These are phyloP conservation scores for Australoheros scitulus DNA, from an alignment of 2,113 vertebrate genomes.

Conservation along the genomic window DNA sequence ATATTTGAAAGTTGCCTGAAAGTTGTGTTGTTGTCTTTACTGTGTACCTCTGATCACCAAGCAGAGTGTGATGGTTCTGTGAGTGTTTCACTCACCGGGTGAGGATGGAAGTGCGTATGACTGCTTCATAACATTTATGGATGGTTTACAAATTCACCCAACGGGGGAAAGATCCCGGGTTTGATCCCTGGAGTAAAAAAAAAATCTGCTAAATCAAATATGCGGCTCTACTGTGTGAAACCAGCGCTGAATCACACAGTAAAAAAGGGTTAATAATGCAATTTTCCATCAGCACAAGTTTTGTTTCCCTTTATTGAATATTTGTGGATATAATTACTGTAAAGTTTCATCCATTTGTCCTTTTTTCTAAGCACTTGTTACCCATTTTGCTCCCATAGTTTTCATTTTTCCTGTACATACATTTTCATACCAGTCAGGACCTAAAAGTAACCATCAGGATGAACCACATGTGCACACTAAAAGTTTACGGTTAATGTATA, in stretches of 20 bases:
- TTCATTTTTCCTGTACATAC: fast-evolving
- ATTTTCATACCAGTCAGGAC: not conserved
- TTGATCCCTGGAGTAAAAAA: not conserved
- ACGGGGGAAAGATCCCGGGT: not conserved
- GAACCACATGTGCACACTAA: not conserved
- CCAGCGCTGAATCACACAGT: not conserved
- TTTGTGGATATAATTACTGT: not conserved
- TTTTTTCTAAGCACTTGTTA: not conserved
- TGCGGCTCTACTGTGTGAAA: not conserved
- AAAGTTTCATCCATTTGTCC: not conserved
- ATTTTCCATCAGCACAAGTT: not conserved
- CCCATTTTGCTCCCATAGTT: not conserved
- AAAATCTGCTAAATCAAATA: not conserved
- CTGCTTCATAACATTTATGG: not conserved
- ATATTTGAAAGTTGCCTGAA: not conserved
- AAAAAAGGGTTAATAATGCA: not conserved
- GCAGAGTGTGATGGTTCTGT: not conserved
- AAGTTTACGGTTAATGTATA: too few relatives aligned
- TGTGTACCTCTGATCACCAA: slow-evolving; percentile 18
- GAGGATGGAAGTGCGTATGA: too few relatives aligned
- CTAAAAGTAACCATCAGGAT: not conserved
- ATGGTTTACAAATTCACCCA: too few relatives aligned
- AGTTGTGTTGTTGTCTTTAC: not conserved
- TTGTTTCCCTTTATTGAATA: not conserved
- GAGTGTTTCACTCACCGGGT: too few relatives aligned